Evolutionary conservation across 2,888 invertebrate genomes (phyloP).

Genomic region (Lucinisca nassula): DNA sequence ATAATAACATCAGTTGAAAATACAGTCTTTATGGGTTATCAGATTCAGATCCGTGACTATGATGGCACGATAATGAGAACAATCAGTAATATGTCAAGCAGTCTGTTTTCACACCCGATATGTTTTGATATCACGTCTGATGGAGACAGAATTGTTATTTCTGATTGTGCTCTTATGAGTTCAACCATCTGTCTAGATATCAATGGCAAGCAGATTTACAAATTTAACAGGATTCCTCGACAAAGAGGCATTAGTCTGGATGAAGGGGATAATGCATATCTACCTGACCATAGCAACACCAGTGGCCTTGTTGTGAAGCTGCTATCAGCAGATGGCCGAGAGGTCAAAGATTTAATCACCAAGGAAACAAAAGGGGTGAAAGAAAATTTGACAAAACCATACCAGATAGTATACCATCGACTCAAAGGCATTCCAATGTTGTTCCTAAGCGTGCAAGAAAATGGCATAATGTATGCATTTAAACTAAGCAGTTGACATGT

Average conservation of each 20-base stretch:
- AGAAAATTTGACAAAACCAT: not conserved
- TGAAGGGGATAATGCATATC: slow-evolving; percentile 55
- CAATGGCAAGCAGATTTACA: not conserved
- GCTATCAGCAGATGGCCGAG: not conserved
- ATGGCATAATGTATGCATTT: not conserved
- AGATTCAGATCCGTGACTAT: not conserved
- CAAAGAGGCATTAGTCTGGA: slow-evolving; percentile 56
- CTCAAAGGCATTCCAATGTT: not conserved
- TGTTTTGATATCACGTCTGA: not conserved
- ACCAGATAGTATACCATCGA: not conserved
- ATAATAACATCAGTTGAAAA: slow-evolving; percentile 67
- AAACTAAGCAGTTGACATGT: not conserved
- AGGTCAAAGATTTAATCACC: not conserved
- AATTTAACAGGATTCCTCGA: not conserved
- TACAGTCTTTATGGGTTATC: slow-evolving; percentile 5
- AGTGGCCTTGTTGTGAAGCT: not conserved
- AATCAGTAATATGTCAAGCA: not conserved
- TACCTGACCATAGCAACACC: not conserved
- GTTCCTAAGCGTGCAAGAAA: not conserved
- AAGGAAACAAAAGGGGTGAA: not conserved
- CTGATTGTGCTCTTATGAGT: not conserved
- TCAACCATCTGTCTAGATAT: slow-evolving; percentile 1
- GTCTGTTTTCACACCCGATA: not conserved
- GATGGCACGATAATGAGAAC: slow-evolving; percentile 3
- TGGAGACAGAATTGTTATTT: not conserved